Base-by-base conservation (phyloP, 2,113 vertebrate genomes). In the Aepyceros melampus region DNA sequence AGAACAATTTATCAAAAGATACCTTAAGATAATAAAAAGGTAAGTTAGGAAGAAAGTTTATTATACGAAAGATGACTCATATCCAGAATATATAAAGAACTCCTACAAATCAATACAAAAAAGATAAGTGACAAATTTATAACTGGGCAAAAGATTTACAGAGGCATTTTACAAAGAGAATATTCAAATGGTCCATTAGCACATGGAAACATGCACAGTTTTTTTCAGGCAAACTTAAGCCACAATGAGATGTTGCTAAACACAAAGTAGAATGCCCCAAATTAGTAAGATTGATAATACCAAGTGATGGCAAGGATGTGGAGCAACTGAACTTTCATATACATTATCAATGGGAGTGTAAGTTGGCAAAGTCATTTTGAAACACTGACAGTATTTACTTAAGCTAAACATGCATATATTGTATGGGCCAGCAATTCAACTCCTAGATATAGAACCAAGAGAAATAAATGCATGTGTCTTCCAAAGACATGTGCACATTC, bases 21-120 rank as follows among this genome's bases (percentile, higher is more conserved):
- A 94, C 47, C 15, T 92, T 88, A 92, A 64, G 25, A 93, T 56
- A 90, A 33, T 53, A 58, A 93, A 92, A 96, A 96, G n/a, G 51
- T 14, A 89, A 96, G 56, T 82, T 25, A 97, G 15, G 87, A 92
- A 88, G 78, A 76, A 47, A 40, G 19, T 88, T 27, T 89, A 78
- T 43, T 60, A 74, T 49, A 55, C 14, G 64, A 93, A 87, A 91
- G 56, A 91, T 47, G 6, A 47, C 14, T 89, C 36, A 60, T 91
- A 81, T 64, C 15, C 14, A 95, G 49, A 96, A 82, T 86, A 95
- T 67, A 78, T 74, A 91, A 90, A 95, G 74, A 92, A 31, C 9
- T 49, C 31, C 21, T 40, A 55, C 16, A 93, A 82, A 89, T 87
- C 92, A 95, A 82, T 55, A 81, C 14, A 43, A 82, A 94, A 97